Evolutionary conservation across 2,113 vertebrate species (phyloP).

Genomic region (Rhineura floridana): DNA sequence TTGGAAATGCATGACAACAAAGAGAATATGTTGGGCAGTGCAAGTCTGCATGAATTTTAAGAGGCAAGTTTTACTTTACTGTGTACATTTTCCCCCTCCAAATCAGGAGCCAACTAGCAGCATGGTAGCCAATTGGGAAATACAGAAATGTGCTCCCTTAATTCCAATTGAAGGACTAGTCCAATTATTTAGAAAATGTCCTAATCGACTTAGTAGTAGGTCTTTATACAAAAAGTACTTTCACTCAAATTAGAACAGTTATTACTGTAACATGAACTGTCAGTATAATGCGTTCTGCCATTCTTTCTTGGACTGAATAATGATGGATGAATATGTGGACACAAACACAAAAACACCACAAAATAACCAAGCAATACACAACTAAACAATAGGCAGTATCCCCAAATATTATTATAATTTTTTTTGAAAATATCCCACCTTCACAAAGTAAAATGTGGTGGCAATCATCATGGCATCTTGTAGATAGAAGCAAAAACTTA

Average conservation of each 20-base stretch:
- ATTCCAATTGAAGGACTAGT: constrained; percentile 14
- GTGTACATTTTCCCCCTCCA: not conserved
- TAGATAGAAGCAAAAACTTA: not conserved
- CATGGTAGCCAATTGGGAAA: constrained; percentile 26
- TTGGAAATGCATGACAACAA: constrained; percentile 10
- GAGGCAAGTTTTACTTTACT: not conserved
- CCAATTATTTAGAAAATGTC: constrained; percentile 17
- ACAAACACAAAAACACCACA: not conserved
- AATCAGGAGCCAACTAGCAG: constrained; percentile 13
- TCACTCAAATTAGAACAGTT: constrained; percentile 6
- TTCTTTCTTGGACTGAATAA: not conserved
- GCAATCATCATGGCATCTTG: not conserved
- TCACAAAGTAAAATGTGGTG: not conserved
- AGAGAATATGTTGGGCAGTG: constrained; percentile 16
- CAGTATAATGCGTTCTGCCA: not conserved
- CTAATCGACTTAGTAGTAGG: constrained; percentile 19
- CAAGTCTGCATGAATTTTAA: constrained; percentile 26
- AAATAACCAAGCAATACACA: not conserved
- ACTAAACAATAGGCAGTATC: not conserved
- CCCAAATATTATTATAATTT: not conserved
- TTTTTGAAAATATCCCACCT: not conserved
- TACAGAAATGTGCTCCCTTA: constrained; percentile 5
- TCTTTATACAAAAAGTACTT: not conserved
- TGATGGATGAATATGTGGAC: not conserved
- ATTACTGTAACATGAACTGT: not conserved